These are phyloP conservation scores for Anguilla japonica DNA, from an alignment of 2,113 vertebrate genomes.

Conservation along the genomic window DNA sequence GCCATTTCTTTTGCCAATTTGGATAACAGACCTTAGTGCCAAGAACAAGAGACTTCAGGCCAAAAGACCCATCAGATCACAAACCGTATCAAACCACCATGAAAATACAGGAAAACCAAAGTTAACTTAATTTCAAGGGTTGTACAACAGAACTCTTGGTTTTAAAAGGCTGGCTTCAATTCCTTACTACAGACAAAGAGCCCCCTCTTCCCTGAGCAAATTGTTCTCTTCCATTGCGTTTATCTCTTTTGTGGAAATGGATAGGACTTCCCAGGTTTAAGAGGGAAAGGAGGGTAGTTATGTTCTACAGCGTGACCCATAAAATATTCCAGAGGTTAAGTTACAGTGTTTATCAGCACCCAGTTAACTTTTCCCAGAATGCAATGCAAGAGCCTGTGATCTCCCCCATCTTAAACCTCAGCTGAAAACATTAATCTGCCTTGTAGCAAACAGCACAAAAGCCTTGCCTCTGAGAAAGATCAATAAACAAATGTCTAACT, in stretches of 20 bases:
- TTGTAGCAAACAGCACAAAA: background rate
- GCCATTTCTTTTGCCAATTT: background rate
- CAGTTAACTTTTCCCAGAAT: background rate
- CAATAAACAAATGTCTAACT: background rate
- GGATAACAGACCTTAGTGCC: background rate
- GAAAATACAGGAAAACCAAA: background rate
- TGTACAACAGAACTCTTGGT: background rate
- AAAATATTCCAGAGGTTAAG: constrained; percentile 9
- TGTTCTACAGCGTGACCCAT: constrained; percentile 6
- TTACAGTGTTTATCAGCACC: constrained; percentile 22
- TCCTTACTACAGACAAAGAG: background rate
- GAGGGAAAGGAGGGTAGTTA: background rate
- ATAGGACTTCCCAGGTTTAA: background rate
- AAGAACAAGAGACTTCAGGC: background rate
- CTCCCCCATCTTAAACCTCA: background rate
- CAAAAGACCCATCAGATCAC: background rate
- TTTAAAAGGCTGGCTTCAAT: background rate
- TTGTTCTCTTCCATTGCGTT: background rate
- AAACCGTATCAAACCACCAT: background rate
- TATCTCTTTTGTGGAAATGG: background rate
- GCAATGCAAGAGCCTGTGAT: constrained; percentile 9
- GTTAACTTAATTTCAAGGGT: background rate
- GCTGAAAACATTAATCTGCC: background rate
- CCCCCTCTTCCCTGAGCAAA: background rate
- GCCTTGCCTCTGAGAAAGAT: background rate